A percentile compares a stretch with the other conserved stretches of the same genome.
Evolutionary conservation across 2,888 invertebrate species (phyloP).

Genomic region (Lasioglossum malachurum): DNA sequence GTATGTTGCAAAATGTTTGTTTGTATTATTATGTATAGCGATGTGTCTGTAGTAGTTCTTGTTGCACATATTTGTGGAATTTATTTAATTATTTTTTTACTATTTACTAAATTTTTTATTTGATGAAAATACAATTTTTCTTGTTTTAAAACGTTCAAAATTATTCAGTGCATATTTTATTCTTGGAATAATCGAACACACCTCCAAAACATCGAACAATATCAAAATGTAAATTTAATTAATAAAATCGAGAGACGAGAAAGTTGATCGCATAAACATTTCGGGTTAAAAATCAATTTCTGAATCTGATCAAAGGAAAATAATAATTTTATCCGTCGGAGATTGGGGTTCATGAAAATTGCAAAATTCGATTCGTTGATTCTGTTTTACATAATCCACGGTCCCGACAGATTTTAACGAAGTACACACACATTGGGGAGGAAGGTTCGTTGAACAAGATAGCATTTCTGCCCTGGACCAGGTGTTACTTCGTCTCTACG

Average conservation of each 20-base stretch:
- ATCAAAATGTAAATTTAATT: no score
- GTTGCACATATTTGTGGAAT: background rate
- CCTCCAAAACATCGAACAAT: no score
- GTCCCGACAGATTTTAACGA: background rate
- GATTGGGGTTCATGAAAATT: background rate
- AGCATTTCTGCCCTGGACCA: background rate
- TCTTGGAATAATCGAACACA: background rate
- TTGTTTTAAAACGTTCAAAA: background rate
- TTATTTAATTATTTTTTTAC: background rate
- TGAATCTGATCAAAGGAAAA: background rate
- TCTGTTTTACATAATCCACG: background rate
- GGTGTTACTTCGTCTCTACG: background rate
- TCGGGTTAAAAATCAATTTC: background rate
- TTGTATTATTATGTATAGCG: background rate
- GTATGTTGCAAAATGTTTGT: background rate
- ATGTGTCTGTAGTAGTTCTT: background rate
- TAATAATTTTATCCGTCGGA: background rate
- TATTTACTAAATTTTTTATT: background rate
- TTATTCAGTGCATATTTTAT: background rate
- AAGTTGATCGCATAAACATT: background rate
- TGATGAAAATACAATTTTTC: background rate
- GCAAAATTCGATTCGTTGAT: background rate
- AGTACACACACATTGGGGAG: no score
- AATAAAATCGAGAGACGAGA: no score
- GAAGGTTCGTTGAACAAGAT: constrained; percentile 1